Evolutionary conservation across 2,888 invertebrate genomes (phyloP), one percentile per base, ranked within the genome.

Genomic region (Synergus japonicus): DNA sequence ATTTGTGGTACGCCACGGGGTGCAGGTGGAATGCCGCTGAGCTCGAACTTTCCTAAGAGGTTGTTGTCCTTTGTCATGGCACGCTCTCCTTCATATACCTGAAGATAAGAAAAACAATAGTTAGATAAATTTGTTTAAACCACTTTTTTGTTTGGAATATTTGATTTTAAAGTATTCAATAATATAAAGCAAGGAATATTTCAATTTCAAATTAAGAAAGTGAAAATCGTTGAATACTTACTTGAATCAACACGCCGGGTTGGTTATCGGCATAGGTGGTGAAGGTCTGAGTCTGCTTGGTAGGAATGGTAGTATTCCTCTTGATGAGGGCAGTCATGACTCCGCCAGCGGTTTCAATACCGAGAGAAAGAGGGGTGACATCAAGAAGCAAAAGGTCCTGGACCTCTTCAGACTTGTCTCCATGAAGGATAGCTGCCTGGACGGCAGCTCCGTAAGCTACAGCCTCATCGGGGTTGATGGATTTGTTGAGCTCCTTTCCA

Each of bases 211-310:
- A 15, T 2, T 49, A 66, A 66, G 4, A 37, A 37, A 37, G 37
- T 5, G 37, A 37, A 37, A 37, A 37, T 37, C 37, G 37, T 13
- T 58, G 66, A 13, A 80, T 76, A 78, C 64, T 22, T 4, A 87
- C 87, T 93, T 96, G 96, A 86, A 98, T 97, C 54, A 96, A 96
- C 0, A 98, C 97, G 63, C 96, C 97, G 29, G 97, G 96, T 90
- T 98, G 98, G 89, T 98, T 98, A 92, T 98, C 98, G 18, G 97
- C 93, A 90, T 98, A 98, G 0, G 98, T 98, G 4, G 98, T 97
- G 90, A 98, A 98, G 0, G 95, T 95, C 85, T 95, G 94, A 81
- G 96, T 95, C 86, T 96, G 96, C 84, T 96, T 96, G 87, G 95
- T 96, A 1, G 97, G 97, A 89, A 97, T 97, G 80, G 96, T 94